A percentile compares a stretch with the other conserved stretches of the same genome.
Conservation (phyloP, 2,797 vertebrate species). For the Dallia pectoralis region DNA sequence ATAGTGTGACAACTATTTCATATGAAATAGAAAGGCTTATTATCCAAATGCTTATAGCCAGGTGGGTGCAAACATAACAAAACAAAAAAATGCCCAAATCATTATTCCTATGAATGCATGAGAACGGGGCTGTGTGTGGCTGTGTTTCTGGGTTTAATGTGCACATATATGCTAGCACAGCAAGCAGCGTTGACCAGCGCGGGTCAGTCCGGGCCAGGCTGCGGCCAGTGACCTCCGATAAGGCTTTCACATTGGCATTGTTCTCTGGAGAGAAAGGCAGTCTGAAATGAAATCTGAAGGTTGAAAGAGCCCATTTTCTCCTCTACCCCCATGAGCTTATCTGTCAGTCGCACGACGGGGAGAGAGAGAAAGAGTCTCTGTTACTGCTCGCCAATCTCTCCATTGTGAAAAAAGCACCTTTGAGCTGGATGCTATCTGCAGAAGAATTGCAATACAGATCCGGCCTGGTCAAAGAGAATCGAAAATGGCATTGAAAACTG, state of each 20-base stretch:
- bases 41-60: constrained; percentile 37
- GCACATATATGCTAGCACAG: neutral
- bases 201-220: neutral
- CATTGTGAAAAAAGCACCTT: neutral
- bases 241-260: constrained; percentile 54
- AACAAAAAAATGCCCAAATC: constrained; percentile 21
- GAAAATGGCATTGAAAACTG: neutral
- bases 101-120: neutral
- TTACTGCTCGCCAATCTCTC: constrained; percentile 12
- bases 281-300: constrained; percentile 67
- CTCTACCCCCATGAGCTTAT: constrained; percentile 43
- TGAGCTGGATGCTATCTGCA: constrained; percentile 3
- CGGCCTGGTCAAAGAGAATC: neutral
- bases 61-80: constrained; percentile 6
- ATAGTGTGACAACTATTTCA: constrained; percentile 52
- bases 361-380: neutral
- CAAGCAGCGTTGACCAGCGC: neutral
- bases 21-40: constrained; percentile 50
- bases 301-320: constrained; percentile 59
- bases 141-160: constrained; percentile 1
- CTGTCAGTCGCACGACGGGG: constrained; percentile 46
- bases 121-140: too few species aligned
- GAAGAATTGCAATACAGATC: neutral
- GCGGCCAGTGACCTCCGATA: neutral
- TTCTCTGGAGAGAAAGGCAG: constrained; percentile 62